phyloP scores from a whole-genome alignment of 1,140 invertebrate species.

The Scaptomyza hsui region DNA sequence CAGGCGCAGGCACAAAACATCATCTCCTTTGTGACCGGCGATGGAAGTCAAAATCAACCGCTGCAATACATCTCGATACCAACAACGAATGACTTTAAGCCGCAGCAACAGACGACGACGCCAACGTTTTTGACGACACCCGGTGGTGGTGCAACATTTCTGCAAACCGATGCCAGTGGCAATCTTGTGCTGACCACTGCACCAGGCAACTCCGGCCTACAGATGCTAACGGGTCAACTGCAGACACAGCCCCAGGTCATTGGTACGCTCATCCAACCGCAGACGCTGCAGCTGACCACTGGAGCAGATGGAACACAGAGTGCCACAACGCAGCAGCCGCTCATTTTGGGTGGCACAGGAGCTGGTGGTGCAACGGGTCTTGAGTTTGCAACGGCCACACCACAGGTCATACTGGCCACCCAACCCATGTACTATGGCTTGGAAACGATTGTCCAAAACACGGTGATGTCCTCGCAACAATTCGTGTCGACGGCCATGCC shows the following conservation, averaged over 20 bases:
- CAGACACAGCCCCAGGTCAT: slow-evolving; percentile 85
- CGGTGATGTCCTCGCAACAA: slow-evolving; percentile 93
- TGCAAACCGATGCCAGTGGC: slow-evolving; percentile 79
- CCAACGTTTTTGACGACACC: slow-evolving; percentile 66
- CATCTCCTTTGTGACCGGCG: slow-evolving; percentile 76
- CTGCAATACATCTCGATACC: slow-evolving; percentile 81
- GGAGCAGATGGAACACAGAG: slow-evolving; percentile 83
- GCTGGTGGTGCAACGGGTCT: slow-evolving; percentile 72
- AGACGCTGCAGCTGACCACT: slow-evolving; percentile 66
- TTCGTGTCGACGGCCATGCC: slow-evolving; percentile 91
- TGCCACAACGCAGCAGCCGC: slow-evolving; percentile 84
- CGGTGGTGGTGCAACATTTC: slow-evolving; percentile 58
- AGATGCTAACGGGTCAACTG: slow-evolving; percentile 85
- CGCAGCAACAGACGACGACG: slow-evolving; percentile 60
- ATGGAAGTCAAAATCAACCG: slow-evolving; percentile 67
- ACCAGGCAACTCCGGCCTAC: slow-evolving; percentile 59
- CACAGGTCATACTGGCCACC: slow-evolving; percentile 88
- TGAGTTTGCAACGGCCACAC: slow-evolving; percentile 89
- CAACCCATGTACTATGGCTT: slow-evolving; percentile 92
- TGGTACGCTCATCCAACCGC: slow-evolving; percentile 67
- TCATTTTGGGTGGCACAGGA: slow-evolving; percentile 58
- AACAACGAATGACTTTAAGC: slow-evolving; percentile 68
- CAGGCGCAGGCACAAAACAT: slow-evolving; percentile 77
- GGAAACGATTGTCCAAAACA: slow-evolving; percentile 93
- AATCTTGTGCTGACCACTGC: slow-evolving; percentile 75